These are phyloP conservation scores for Meriones unguiculatus DNA, from an alignment of 2,113 vertebrate genomes.

Conservation along the genomic window DNA sequence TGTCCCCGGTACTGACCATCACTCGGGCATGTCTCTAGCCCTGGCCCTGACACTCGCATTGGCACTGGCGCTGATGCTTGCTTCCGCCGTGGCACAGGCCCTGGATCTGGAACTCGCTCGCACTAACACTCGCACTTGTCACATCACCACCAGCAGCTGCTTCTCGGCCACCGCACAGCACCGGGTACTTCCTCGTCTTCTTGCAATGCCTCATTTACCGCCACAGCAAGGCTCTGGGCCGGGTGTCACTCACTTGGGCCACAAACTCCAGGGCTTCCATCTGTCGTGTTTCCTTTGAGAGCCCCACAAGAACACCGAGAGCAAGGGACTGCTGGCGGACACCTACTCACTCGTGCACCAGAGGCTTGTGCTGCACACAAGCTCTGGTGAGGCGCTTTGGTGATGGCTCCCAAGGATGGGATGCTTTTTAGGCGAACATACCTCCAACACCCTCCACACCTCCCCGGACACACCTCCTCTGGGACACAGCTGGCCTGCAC, in stretches of 20 bases:
- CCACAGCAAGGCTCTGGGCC: background rate
- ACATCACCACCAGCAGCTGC: slow-evolving; percentile 7
- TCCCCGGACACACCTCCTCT: slow-evolving; percentile 23
- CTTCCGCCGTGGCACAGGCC: slow-evolving; percentile 28
- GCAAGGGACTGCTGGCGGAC: background rate
- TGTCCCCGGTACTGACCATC: background rate
- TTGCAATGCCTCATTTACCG: slow-evolving; percentile 28
- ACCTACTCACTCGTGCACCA: background rate
- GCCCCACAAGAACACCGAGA: background rate
- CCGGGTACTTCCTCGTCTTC: slow-evolving; percentile 8
- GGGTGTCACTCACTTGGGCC: slow-evolving; percentile 36
- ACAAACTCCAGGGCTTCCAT: slow-evolving; percentile 24
- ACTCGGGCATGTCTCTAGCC: background rate
- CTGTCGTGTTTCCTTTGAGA: slow-evolving; percentile 52
- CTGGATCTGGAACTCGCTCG: slow-evolving; percentile 8
- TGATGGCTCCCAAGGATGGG: background rate
- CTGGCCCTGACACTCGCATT: background rate
- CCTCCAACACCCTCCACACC: slow-evolving; percentile 40
- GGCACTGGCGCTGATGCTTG: background rate
- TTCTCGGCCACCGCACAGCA: background rate
- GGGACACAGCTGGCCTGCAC: slow-evolving; percentile 8
- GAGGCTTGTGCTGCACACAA: background rate
- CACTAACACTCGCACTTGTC: slow-evolving; percentile 24
- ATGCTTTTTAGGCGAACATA: background rate
- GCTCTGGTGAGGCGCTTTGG: background rate